phyloP scores from a whole-genome alignment of 2,888 invertebrate species.

The Mythimna vitellina region DNA sequence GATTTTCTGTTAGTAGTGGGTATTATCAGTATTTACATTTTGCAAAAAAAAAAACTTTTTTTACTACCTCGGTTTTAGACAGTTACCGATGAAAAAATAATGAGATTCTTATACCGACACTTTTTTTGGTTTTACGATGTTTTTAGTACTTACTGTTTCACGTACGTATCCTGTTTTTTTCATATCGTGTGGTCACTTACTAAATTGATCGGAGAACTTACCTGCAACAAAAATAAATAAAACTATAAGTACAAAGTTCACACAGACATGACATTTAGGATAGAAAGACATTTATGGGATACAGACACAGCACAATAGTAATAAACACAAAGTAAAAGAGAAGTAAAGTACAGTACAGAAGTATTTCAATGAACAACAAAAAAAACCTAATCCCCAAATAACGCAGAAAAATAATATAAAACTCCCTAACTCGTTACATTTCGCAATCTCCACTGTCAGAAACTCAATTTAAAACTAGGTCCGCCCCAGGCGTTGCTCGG shows the following conservation, averaged over 20 bases:
- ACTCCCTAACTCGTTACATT: not conserved
- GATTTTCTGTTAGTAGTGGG: not conserved
- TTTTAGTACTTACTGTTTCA: slow-evolving; percentile 15
- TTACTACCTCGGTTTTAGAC: no score
- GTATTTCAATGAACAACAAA: not conserved
- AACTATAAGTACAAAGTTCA: slow-evolving; percentile 23
- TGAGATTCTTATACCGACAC: not conserved
- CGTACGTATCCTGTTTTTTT: not conserved
- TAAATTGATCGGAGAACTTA: slow-evolving; percentile 35
- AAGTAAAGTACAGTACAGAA: no score
- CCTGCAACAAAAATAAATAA: slow-evolving; percentile 59
- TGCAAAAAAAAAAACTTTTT: not conserved
- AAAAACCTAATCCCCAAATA: not conserved
- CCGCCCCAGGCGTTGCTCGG: not conserved
- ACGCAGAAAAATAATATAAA: not conserved
- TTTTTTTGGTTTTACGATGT: not conserved
- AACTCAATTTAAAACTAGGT: slow-evolving; percentile 31
- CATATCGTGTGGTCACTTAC: not conserved
- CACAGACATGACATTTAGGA: not conserved
- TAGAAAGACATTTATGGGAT: no score
- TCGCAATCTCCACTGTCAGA: slow-evolving; percentile 4
- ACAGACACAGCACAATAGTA: no score
- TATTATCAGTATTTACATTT: not conserved
- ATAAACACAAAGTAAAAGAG: no score
- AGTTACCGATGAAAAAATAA: not conserved